Conservation (phyloP, 2,113 vertebrate species). For the Mormyrus iriodes region DNA sequence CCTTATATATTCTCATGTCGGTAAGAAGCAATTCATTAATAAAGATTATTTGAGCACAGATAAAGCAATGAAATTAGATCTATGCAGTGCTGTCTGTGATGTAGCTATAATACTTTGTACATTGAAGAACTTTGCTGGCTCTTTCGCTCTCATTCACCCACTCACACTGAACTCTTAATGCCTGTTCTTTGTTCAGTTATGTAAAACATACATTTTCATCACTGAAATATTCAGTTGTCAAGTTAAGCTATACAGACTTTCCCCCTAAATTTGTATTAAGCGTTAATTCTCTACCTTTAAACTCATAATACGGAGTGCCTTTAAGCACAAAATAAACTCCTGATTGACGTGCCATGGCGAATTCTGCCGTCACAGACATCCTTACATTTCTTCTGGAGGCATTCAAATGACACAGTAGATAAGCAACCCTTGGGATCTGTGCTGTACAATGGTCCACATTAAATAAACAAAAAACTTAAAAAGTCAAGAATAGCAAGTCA, state of each 20-base stretch:
- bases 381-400: neutral
- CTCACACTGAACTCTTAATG: neutral
- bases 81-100: neutral
- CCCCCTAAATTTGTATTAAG: neutral
- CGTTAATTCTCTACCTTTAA: neutral
- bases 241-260: neutral
- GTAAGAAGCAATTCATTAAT: neutral
- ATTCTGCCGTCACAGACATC: neutral
- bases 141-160: neutral
- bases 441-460: neutral
- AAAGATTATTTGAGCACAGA: neutral
- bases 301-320: neutral
- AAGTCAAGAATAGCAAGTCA: neutral
- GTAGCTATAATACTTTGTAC: neutral
- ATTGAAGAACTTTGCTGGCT: neutral
- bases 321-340: neutral
- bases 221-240: neutral
- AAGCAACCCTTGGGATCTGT: neutral
- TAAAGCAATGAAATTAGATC: neutral
- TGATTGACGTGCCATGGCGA: neutral
- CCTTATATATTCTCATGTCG: neutral
- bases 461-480: neutral
- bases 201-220: neutral
- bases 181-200: neutral
- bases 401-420: neutral